phyloP scores from a whole-genome alignment of 2,888 invertebrate species.

The Subacronicta megacephala region DNA sequence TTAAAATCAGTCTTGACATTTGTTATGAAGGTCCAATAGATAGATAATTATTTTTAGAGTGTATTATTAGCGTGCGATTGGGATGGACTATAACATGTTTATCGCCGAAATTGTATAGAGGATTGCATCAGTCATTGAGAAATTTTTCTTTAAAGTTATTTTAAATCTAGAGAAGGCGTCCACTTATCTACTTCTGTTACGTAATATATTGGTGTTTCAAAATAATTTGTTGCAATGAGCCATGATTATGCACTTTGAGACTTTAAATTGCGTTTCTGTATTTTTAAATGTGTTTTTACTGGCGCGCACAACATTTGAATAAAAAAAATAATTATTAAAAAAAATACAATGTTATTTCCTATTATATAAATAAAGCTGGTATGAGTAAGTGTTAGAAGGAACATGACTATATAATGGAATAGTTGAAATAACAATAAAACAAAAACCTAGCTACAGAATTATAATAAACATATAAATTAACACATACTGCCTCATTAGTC shows the following conservation, averaged over 20 bases:
- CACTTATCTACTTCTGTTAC: slow-evolving; percentile 12
- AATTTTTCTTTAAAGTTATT: slow-evolving; percentile 15
- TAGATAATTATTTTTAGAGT: slow-evolving; percentile 27
- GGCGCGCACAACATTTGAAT: slow-evolving; percentile 1
- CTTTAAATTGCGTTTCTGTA: slow-evolving; percentile 27
- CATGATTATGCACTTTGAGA: slow-evolving; percentile 26
- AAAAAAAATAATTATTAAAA: slow-evolving; percentile 14
- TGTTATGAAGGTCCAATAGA: slow-evolving; percentile 35
- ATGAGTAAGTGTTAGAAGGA: background rate
- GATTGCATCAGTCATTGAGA: slow-evolving; percentile 28
- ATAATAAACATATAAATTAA: background rate
- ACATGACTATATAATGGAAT: background rate
- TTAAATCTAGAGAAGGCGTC: slow-evolving; percentile 9
- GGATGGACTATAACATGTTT: background rate
- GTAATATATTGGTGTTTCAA: slow-evolving; percentile 20
- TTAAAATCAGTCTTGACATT: slow-evolving; percentile 49
- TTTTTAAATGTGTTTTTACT: slow-evolving; percentile 6
- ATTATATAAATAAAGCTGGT: background rate
- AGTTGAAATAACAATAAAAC: background rate
- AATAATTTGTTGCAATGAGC: slow-evolving; percentile 30
- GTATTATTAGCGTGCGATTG: background rate
- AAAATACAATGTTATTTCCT: slow-evolving; percentile 10
- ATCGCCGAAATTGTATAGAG: slow-evolving; percentile 14
- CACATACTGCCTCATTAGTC: too few relatives aligned
- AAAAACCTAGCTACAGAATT: background rate